Evolutionary conservation across 1,140 invertebrate species (phyloP), one percentile per base, ranked within the genome.

Genomic region (Drosophila mayri): DNA sequence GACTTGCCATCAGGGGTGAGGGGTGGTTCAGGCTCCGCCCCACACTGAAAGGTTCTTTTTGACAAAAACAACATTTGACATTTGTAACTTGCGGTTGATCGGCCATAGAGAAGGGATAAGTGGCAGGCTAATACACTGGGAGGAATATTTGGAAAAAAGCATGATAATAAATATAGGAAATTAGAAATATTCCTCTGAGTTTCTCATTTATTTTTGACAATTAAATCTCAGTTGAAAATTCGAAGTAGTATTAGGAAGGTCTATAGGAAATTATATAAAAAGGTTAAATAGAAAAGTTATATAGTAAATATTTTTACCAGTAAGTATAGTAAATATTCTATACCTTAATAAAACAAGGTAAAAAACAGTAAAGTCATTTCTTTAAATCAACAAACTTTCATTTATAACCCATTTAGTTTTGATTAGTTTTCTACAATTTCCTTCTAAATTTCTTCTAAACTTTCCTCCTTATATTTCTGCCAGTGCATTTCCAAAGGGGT

Each of bases 41-140:
- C 79, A 71, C 79, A 75, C 32, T 81, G 68, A 75, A 81, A 77
- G 77, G 72, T 71, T 77, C 77, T 84, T 81, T 84, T 79, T 50
- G 74, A 90, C 85, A 90, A 75, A 81, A 81, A 85, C 71, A 76
- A 66, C 70, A 85, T 90, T 90, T 90, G 85, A 85, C 85, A 90
- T 90, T 90, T 90, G 85, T 90, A 90, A 81, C 85, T 90, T 90
- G 85, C 85, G 85, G 81, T 90, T 90, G 85, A 90, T 90, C 85
- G 76, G 85, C 55, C 84, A 90, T 74, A 68, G 74, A 67, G 76
- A 76, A 84, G 77, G 85, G 77, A 88, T 90, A 84, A 79, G 79
- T 71, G 84, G 43, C 60, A 47, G 30, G 37, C 30, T 20, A 14
- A 32, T 22, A 38, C 54, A 63, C 61, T 9, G 11, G 4, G 2